phyloP scores from a whole-genome alignment of 2,113 vertebrate species.

The Erpornis zantholeuca region DNA sequence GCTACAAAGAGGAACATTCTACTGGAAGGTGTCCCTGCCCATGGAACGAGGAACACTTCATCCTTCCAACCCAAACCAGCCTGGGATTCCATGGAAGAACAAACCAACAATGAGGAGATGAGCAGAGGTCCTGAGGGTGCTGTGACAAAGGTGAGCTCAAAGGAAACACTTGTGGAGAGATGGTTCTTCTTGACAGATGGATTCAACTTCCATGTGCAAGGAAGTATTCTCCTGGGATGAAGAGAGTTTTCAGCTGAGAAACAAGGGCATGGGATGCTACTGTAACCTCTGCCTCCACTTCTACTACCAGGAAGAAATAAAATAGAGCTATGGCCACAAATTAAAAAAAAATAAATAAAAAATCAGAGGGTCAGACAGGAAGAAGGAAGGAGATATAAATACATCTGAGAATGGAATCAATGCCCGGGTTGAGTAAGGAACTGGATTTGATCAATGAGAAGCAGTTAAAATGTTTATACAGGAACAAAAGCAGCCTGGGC shows the following conservation, averaged over 20 bases:
- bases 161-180: not conserved
- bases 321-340: not conserved
- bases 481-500: not conserved
- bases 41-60: accelerated
- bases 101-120: not conserved
- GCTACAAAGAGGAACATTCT: not conserved
- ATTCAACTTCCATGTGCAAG: not conserved
- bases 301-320: not conserved
- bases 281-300: not conserved
- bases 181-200: not conserved
- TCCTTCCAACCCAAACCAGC: not conserved
- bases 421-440: not conserved
- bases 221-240: not conserved
- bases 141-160: not conserved
- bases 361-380: not conserved
- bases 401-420: not conserved
- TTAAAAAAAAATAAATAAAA: not conserved
- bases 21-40: not conserved
- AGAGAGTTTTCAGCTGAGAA: not conserved
- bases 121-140: not conserved
- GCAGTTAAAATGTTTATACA: not conserved
- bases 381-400: not conserved
- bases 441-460: not conserved
- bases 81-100: not conserved
- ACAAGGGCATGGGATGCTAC: not conserved